Percentiles rank a stretch among this genome's conserved stretches.
phyloP scores from a whole-genome alignment of 1,140 invertebrate species.

The Microplitis demolitor region DNA sequence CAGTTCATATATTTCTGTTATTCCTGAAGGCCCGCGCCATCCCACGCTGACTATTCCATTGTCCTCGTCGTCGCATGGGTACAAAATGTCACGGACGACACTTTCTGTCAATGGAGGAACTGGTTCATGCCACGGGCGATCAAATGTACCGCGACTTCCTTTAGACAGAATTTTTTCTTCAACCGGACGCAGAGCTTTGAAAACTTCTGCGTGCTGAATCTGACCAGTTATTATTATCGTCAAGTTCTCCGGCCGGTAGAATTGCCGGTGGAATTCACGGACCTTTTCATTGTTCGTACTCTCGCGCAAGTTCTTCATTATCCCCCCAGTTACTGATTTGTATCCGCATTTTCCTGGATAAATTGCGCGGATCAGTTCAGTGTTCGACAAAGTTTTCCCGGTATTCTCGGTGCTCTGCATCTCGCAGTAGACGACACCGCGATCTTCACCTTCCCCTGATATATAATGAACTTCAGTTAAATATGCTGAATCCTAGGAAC shows the following conservation, averaged over 20 bases:
- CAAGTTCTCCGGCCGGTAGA: slow-evolving; percentile 90
- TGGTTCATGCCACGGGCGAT: slow-evolving; percentile 75
- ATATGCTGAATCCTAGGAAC: slow-evolving; percentile 74
- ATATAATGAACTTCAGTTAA: slow-evolving; percentile 92
- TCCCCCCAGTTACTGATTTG: slow-evolving; percentile 78
- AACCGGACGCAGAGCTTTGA: slow-evolving; percentile 72
- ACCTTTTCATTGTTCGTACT: slow-evolving; percentile 84
- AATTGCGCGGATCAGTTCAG: slow-evolving; percentile 69
- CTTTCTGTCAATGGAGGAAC: slow-evolving; percentile 69
- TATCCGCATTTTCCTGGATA: slow-evolving; percentile 85
- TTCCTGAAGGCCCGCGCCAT: slow-evolving; percentile 82
- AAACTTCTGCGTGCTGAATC: slow-evolving; percentile 77
- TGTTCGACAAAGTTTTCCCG: slow-evolving; percentile 71
- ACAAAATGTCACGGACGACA: slow-evolving; percentile 64
- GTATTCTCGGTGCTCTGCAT: slow-evolving; percentile 87
- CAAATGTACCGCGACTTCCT: slow-evolving; percentile 65
- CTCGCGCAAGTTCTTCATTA: slow-evolving; percentile 79
- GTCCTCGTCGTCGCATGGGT: slow-evolving; percentile 85
- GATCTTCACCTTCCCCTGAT: slow-evolving; percentile 84
- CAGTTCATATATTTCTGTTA: slow-evolving; percentile 64
- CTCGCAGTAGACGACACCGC: slow-evolving; percentile 92
- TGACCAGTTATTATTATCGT: slow-evolving; percentile 83
- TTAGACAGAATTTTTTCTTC: slow-evolving; percentile 82
- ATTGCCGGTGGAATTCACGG: slow-evolving; percentile 79
- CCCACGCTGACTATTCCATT: slow-evolving; percentile 80